A percentile compares a stretch with the other conserved stretches of the same genome.
These are phyloP conservation scores for Ferdinandea cuprea DNA, from an alignment of 2,888 invertebrate species.

Conservation along the genomic window DNA sequence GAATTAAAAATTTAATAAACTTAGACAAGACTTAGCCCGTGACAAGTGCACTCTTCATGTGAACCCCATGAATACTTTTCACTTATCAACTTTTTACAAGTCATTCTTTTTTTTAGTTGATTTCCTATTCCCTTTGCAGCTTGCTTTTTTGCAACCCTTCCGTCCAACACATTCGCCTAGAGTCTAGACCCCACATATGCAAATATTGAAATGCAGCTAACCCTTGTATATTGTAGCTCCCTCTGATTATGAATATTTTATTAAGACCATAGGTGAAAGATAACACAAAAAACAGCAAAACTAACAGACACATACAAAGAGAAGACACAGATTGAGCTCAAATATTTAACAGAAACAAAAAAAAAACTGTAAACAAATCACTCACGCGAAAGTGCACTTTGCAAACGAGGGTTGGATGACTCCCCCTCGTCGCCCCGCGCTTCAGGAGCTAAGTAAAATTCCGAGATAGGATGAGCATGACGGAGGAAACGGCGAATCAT, in stretches of 20 bases:
- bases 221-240: background rate
- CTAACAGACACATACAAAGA: background rate
- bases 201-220: background rate
- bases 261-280: conserved; percentile 41
- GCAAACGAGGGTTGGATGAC: conserved; percentile 13
- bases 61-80: no score
- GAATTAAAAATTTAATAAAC: no score
- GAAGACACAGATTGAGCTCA: conserved; percentile 58
- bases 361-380: conserved; percentile 64
- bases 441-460: conserved; percentile 11
- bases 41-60: no score
- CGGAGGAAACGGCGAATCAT: no score
- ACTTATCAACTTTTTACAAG: no score
- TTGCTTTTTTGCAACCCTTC: no score
- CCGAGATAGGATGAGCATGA: conserved; percentile 21
- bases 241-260: conserved; percentile 42
- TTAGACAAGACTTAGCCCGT: no score
- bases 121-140: no score
- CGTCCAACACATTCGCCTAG: no score
- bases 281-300: conserved; percentile 24
- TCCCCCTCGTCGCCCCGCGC: no score
- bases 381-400: conserved; percentile 66
- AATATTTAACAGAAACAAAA: conserved; percentile 60
- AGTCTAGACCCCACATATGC: background rate
- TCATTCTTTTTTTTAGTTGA: no score